Conservation (phyloP, 2,113 vertebrate species). For the human (Homo sapiens) region GRCh38 chr2:208379001-208379500, state of each 20-base stretch:
- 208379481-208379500: not conserved
- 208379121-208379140: not conserved
- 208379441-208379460: not conserved
- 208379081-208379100: not conserved
- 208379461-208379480: not conserved
- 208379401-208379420: not conserved
- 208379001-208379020: not conserved
- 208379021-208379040: not conserved
- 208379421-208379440: not conserved
- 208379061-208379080: not conserved
- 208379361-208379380: not conserved
- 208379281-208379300: not conserved
- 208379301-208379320: not conserved
- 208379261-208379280: not conserved
- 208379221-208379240: not conserved
- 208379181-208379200: not conserved
- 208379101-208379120: not conserved
- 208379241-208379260: not conserved
- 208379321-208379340: not conserved
- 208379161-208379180: not conserved
- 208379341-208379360: not conserved
- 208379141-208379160: not conserved
- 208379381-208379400: not conserved
- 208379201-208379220: not conserved
- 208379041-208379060: not conserved